phyloP scores from a whole-genome alignment of 1,140 invertebrate species.

The Meloidogyne floridensis region DNA sequence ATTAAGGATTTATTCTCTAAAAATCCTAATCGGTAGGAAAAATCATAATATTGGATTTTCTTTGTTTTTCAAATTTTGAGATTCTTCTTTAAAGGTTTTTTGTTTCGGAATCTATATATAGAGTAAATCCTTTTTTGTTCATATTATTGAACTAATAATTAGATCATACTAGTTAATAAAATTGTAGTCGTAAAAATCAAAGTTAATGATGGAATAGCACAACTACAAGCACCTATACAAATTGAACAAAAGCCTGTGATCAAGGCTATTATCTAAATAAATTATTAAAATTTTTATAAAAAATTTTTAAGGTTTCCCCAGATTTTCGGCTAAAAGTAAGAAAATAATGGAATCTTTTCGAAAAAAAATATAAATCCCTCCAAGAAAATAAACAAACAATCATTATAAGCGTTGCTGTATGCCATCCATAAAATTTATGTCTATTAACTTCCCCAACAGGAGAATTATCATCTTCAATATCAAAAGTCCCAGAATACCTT shows the following conservation, averaged over 20 bases:
- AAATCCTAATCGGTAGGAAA: too few relatives aligned
- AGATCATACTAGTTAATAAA: slow-evolving; percentile 55
- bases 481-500: slow-evolving; percentile 64
- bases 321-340: too few relatives aligned
- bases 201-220: slow-evolving; percentile 60
- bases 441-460: slow-evolving; percentile 65
- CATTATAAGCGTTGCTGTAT: slow-evolving; percentile 64
- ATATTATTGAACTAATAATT: not conserved
- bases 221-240: slow-evolving; percentile 60
- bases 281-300: not conserved
- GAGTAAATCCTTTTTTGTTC: not conserved
- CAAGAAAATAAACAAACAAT: slow-evolving; percentile 22
- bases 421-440: slow-evolving; percentile 66
- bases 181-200: slow-evolving; percentile 59
- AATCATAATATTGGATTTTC: too few relatives aligned
- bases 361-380: not conserved
- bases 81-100: too few relatives aligned
- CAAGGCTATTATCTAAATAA: slow-evolving; percentile 45
- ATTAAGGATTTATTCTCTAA: too few relatives aligned
- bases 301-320: not conserved
- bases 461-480: slow-evolving; percentile 65
- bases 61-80: too few relatives aligned
- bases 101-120: too few relatives aligned
- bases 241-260: slow-evolving; percentile 58
- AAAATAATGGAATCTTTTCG: not conserved